A percentile compares a stretch with the other conserved stretches of the same genome.
Conservation (phyloP, 2,888 invertebrate genomes). For the Julus scandinavius region DNA sequence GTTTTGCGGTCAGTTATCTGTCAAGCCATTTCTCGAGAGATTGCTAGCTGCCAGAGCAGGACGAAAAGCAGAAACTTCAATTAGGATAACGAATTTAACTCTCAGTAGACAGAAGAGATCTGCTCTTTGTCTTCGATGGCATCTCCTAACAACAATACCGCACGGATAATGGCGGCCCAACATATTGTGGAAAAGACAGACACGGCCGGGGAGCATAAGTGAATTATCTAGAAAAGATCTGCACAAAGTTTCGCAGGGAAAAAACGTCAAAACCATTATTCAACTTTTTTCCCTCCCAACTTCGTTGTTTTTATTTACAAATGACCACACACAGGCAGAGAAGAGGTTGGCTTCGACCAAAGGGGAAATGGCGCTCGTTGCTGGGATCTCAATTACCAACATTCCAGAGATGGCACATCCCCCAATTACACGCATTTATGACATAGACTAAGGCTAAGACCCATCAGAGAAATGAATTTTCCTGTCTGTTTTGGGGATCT, state of each 20-base stretch:
- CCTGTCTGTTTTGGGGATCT: not conserved
- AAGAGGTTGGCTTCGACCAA: not conserved
- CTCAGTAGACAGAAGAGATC: not conserved
- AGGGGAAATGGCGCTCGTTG: not conserved
- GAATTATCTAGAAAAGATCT: not conserved
- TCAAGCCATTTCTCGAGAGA: constrained; percentile 34
- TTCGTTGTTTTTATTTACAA: constrained; percentile 21
- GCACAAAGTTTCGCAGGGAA: not conserved
- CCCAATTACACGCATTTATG: not conserved
- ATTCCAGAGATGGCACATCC: constrained; percentile 36
- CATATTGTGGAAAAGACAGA: not conserved
- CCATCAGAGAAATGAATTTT: constrained; percentile 37
- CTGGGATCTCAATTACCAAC: constrained; percentile 46
- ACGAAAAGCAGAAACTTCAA: constrained; percentile 33
- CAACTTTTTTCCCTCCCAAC: not conserved
- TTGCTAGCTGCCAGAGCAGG: not conserved
- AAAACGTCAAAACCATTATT: constrained; percentile 36
- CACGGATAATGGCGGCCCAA: not conserved
- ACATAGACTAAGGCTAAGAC: not conserved
- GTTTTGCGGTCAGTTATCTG: constrained; percentile 26
- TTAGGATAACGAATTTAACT: constrained; percentile 45
- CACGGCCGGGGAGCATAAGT: not conserved
- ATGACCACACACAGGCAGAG: constrained; percentile 19
- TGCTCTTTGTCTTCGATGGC: constrained; percentile 37
- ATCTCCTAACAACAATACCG: not conserved